Evolutionary conservation across 2,113 vertebrate genomes (phyloP), one percentile per base, ranked within the genome.

Genomic region (Tiliqua scincoides): DNA sequence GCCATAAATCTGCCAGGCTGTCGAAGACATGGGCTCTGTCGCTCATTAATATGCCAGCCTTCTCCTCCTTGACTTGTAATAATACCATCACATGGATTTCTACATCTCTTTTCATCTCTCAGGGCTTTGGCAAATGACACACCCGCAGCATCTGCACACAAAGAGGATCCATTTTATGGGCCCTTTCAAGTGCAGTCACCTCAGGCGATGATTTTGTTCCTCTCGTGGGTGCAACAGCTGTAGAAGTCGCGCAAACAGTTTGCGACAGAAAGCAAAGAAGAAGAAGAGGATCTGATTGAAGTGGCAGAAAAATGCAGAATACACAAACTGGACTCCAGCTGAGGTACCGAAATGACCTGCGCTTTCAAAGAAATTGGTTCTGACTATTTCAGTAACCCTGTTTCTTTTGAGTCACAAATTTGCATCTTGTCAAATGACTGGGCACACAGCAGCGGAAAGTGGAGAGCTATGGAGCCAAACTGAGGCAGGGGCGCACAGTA

Each of bases 161-260:
- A 3, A 89, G 82, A 88, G 79, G 52, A 84, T 62, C 73, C 30
- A 62, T 43, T 93, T 85, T 4, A 72, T 52, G 1, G 65, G 57
- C 6, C 3, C 27, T 91, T 63, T 82, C 79, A 91, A 88, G 70
- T 90, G 12, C 84, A 89, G 75, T 40, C 23, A 88, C 23, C 67
- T 54, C 54, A 79, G 80, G 61, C 57, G 89, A 89, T 86, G 85
- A 23, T 73, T 84, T 76, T 35, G 43, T 85, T 78, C 18, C 20
- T 86, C 37, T 91, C n/a, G 35, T 59, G 75, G 85, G 89, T 23
- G 20, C 57, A 87, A n/a, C 40, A 89, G 77, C 1, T 88, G 6
- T 74, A 84, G 37, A 84, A 71, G 20, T 68, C 83, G 4, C 86
- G 4, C 8, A 67, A 89, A 79, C 1, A 14, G 67, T 62, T 90